phyloP scores from a whole-genome alignment of 2,888 invertebrate species.

The Ethmia dodecea region DNA sequence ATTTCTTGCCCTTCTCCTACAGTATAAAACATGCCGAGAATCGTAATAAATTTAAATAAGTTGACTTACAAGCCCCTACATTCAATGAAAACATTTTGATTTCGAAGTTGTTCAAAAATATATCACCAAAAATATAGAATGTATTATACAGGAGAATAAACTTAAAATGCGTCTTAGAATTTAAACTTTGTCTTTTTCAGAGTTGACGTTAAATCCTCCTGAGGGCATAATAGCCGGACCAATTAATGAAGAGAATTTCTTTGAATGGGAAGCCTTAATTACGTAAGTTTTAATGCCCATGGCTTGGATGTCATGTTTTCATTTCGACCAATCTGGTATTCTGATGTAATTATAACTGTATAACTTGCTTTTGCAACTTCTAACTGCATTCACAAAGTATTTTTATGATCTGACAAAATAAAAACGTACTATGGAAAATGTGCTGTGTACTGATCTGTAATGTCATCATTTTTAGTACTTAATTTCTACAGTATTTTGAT shows the following conservation, averaged over 20 bases:
- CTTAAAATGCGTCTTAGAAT: not conserved
- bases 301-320: too few species aligned
- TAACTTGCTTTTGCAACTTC: not conserved
- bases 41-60: not conserved
- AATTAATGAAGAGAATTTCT: constrained; percentile 98
- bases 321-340: too few species aligned
- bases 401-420: not conserved
- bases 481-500: too few species aligned
- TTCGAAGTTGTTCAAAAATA: not conserved
- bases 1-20: too few species aligned
- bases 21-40: not conserved
- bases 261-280: constrained; percentile 99
- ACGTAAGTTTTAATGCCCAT: constrained; percentile 74
- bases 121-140: not conserved
- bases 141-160: not conserved
- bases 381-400: not conserved
- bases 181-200: constrained; percentile 57
- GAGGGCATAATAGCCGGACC: constrained; percentile 99
- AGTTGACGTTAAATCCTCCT: constrained; percentile 96
- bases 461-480: not conserved
- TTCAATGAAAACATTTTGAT: not conserved
- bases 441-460: not conserved
- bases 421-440: not conserved
- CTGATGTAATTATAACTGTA: not conserved
- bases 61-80: not conserved